Evolutionary conservation across 2,797 vertebrate species (phyloP).

Genomic region (Myotis myotis): DNA sequence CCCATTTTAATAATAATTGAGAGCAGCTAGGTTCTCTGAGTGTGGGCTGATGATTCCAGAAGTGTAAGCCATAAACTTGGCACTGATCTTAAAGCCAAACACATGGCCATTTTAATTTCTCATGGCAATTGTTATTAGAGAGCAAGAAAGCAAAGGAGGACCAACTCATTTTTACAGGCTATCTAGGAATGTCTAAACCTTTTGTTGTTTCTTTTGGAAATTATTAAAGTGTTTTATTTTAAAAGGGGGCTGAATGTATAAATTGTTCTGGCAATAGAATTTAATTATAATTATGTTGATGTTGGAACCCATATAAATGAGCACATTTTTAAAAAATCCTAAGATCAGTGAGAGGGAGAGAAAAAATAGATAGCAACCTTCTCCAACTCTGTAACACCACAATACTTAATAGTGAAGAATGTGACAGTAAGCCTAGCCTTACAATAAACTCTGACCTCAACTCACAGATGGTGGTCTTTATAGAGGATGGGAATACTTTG

Average conservation of each 20-base stretch:
- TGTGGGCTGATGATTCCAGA: conserved; percentile 49
- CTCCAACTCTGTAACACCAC: background rate
- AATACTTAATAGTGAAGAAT: background rate
- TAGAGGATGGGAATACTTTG: background rate
- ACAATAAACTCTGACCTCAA: background rate
- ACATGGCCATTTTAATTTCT: conserved; percentile 21
- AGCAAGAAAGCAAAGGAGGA: conserved; percentile 42
- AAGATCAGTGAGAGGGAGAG: background rate
- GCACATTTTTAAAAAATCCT: background rate
- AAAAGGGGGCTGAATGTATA: background rate
- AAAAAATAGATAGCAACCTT: conserved; percentile 5
- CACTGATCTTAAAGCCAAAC: conserved; percentile 65
- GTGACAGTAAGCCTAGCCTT: background rate
- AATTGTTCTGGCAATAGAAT: conserved; percentile 20
- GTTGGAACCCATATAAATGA: conserved; percentile 38
- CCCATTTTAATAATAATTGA: conserved; percentile 64
- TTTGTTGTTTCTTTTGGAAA: conserved; percentile 37
- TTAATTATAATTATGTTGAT: conserved; percentile 43
- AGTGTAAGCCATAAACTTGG: conserved; percentile 54
- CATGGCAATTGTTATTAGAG: background rate
- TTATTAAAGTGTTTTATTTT: conserved; percentile 16
- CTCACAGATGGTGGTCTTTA: conserved; percentile 42
- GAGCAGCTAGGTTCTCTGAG: conserved; percentile 52
- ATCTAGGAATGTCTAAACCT: background rate
- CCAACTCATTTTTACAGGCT: background rate